Evolutionary conservation across 2,888 invertebrate genomes (phyloP).

Genomic region (Oxytorus armatus): DNA sequence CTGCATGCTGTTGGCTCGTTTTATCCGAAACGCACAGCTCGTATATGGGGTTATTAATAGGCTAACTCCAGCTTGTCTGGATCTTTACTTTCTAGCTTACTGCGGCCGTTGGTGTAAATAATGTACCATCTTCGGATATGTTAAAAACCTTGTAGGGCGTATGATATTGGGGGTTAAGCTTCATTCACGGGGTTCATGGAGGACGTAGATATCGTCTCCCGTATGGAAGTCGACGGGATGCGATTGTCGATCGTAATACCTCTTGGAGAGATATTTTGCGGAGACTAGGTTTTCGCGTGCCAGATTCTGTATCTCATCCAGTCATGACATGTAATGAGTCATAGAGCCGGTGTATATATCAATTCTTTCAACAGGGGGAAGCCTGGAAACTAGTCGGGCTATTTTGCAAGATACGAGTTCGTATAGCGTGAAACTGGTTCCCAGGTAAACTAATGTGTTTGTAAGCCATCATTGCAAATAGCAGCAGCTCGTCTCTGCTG

Average conservation of each 20-base stretch:
- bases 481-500: constrained; percentile 29
- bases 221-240: constrained; percentile 1
- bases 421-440: constrained; percentile 29
- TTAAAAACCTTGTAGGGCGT: constrained; percentile 12
- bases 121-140: constrained; percentile 6
- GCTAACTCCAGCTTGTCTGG: not conserved
- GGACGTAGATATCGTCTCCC: constrained; percentile 5
- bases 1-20: too few species aligned
- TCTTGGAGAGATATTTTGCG: not conserved
- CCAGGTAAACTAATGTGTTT: constrained; percentile 18
- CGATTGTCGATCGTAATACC: not conserved
- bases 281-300: not conserved
- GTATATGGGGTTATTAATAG: too few species aligned
- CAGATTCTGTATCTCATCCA: too few species aligned
- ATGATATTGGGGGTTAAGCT: not conserved
- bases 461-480: constrained; percentile 31
- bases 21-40: too few species aligned
- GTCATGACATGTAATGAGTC: not conserved
- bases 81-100: constrained; percentile 2
- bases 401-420: constrained; percentile 9
- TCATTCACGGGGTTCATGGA: constrained; percentile 6
- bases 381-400: not conserved
- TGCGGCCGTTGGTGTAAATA: not conserved
- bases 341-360: constrained; percentile 8
- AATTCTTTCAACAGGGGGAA: not conserved